Evolutionary conservation across 1,140 invertebrate species (phyloP), one percentile per base, ranked within the genome.

Genomic region (Solenopsis invicta): DNA sequence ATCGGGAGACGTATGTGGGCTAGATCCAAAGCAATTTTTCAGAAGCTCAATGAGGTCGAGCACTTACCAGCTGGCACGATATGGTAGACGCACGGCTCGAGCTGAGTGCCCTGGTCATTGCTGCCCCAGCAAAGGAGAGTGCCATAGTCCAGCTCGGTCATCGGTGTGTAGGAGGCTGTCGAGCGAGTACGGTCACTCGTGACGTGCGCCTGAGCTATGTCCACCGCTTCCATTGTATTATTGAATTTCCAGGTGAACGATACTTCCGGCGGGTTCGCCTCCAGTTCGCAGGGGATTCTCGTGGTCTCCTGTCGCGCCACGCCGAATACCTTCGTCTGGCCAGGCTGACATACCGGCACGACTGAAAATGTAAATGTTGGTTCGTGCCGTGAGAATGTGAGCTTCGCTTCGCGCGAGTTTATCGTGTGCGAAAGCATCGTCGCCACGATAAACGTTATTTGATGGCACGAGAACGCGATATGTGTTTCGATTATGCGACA

Each of bases 181-280:
- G 97, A 97, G n/a, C 95, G 94, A 9, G 95, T 95, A n/a, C 96
- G 96, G 72, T 97, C 97, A 72, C 95, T 96, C 80, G 95, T 94
- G 74, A 97, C 96, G 81, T 96, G 95, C 50, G 95, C 96, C 66
- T 96, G 95, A 0, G 96, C 96, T 87, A 97, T 96, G 92, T 97
- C 97, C 75, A 97, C 95, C 5, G 96, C 96, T 81, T 97, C 97
- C 85, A 96, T 96, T 80, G 96, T 97, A 92, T 97, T 97, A 95
- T 98, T 98, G 94, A 98, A 98, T 94, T 97, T 97, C 97, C 97
- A 98, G 59, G 96, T 96, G 93, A 97, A 98, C 84, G 94, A 96
- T 10, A 97, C 95, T 84, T 97, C 96, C 87, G 96, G 94, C 4
- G 98, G 98, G 95, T 98, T 98, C n/a, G 98, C 97, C 87, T 98